Conservation (phyloP, 2,888 invertebrate genomes). For the Nasonia oneida region DNA sequence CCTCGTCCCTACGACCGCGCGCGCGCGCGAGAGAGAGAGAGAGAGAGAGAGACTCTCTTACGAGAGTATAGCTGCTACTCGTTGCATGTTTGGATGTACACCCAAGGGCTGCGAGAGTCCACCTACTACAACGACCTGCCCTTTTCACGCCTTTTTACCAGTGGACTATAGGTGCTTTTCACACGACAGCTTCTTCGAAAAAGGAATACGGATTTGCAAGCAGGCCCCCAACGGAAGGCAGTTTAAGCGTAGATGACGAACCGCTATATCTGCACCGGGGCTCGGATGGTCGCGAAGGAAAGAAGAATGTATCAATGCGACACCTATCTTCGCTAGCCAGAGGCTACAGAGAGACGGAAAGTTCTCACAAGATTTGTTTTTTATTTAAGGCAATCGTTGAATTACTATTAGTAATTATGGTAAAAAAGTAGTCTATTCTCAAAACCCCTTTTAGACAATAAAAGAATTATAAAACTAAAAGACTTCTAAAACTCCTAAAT, state of each 20-base stretch:
- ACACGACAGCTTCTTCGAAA: neutral
- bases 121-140: slow-evolving; percentile 33
- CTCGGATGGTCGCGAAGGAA: too few species aligned
- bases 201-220: too few species aligned
- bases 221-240: too few species aligned
- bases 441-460: neutral
- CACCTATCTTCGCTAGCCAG: too few species aligned
- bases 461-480: neutral
- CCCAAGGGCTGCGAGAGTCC: slow-evolving; percentile 60
- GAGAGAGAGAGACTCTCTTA: neutral
- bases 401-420: neutral
- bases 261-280: too few species aligned
- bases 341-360: too few species aligned
- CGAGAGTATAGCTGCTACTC: slow-evolving; percentile 50
- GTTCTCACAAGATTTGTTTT: neutral
- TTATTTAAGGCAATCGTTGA: neutral
- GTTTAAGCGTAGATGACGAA: too few species aligned
- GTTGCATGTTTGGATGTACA: slow-evolving; percentile 65
- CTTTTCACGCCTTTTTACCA: slow-evolving; percentile 48
- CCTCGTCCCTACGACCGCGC: neutral
- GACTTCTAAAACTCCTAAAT: neutral
- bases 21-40: too few species aligned
- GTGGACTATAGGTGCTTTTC: neutral
- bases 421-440: neutral
- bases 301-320: too few species aligned